Evolutionary conservation across 1,140 invertebrate species (phyloP), one percentile per base, ranked within the genome.

Genomic region (Leucophenga varia): DNA sequence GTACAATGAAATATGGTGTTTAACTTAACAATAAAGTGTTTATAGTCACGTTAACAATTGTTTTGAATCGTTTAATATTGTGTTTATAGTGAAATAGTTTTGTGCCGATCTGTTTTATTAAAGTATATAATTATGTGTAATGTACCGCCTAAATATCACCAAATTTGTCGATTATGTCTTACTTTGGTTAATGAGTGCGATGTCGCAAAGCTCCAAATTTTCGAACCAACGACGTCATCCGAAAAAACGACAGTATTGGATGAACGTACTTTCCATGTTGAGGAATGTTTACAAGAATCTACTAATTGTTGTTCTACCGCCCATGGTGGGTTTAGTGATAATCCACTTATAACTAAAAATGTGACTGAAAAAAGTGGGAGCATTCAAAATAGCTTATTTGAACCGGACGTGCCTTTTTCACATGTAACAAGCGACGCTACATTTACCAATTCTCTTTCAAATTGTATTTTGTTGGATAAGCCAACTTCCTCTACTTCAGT

Each of bases 101-200:
- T 55, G 22, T 25, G 22, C 22, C 22, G 5, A 25, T 6, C 10
- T 25, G 22, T 31, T 65, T n/a, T n/a, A n/a, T n/a, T 10, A 32
- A 3, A 32, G 3, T 32, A 32, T n/a, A 14, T 32, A 76, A 79
- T 75, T 71, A 79, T 79, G 78, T 78, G 75, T 77, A 78, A 78
- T 79, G 77, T 79, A 78, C 79, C 78, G 77, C 70, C 76, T 67
- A 79, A 79, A 69, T 79, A 79, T 74, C 77, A 78, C 71, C 77
- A 78, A 72, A 72, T 80, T 72, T 80, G 79, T 75, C 76, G 79
- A 65, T 76, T 81, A 73, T 81, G 79, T 40, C 56, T 68, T 59
- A 68, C 65, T 55, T 58, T 72, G 60, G 70, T 72, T 49, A 64
- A 57, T 54, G 69, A 73, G 54, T 54, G 52, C 58, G 69, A 76